Evolutionary conservation across 2,113 vertebrate species (phyloP), one percentile per base, ranked within the genome.

Genomic region (Actenoides hombroni): DNA sequence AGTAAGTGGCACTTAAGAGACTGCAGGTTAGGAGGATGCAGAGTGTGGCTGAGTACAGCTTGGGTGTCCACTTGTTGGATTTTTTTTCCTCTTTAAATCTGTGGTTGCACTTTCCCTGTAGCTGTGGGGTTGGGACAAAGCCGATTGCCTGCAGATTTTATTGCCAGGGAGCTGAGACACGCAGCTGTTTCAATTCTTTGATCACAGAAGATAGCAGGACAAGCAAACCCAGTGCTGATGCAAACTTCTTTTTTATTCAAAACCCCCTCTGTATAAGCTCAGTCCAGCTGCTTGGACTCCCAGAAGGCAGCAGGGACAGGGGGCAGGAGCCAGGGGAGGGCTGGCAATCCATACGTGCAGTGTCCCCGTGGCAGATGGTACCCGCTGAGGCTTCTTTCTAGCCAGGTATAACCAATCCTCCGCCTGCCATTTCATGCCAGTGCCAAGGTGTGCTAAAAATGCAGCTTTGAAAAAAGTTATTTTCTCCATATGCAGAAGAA

Each of bases 1-100:
- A 81, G 88, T 90, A 94, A 94, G 95, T 92, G 96, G 91, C 96
- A 92, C 91, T 96, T 94, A 78, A 93, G 95, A 91, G 96, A 59
- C 74, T 82, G 86, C 88, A 79, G 88, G 96, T 86, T 79, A 82
- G 96, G 88, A 84, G 92, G 88, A 63, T 17, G 92, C 81, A 53
- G 93, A 92, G 86, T 49, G 73, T 75, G 73, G 83, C 88, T 90
- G 31, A 93, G 54, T 70, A 82, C 86, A 92, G 92, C 77, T 56
- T 88, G 92, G 92, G 93, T 81, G 83, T 86, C 94, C 7, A 0
- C 64, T 13, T 61, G 70, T 10, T n/a, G 31, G 23, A 8, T 9
- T 13, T 26, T 40, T n/a, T 10, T 6, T 8, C 18, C 53, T 13
- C 76, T 74, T 73, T 61, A 42, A 3, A 16, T 2, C 56, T 40